Percentiles rank a stretch among this genome's conserved stretches.
Conservation (phyloP, 2,113 vertebrate genomes). For the Cranoglanis bouderius region DNA sequence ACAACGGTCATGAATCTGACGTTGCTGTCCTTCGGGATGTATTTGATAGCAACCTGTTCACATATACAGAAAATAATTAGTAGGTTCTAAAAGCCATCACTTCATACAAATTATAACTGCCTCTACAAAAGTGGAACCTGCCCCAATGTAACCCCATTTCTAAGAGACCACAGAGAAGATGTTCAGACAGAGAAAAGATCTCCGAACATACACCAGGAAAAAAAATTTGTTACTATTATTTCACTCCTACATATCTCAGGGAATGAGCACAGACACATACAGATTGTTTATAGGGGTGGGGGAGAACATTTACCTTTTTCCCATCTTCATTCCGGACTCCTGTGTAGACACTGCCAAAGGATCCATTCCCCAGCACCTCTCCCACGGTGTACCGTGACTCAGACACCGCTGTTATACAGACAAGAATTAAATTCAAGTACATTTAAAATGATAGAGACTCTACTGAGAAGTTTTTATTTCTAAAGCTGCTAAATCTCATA, state of each 20-base stretch:
- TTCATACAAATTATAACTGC: neutral
- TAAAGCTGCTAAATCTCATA: too few relatives aligned
- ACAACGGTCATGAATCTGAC: too few relatives aligned
- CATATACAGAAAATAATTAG: neutral
- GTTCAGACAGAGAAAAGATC: neutral
- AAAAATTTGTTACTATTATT: too few relatives aligned
- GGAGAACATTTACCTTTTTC: neutral
- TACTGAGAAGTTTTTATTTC: too few relatives aligned
- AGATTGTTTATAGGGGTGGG: neutral
- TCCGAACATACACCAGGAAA: too few relatives aligned
- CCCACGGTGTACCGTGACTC: too few relatives aligned
- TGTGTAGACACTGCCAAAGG: neutral
- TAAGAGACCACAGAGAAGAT: neutral
- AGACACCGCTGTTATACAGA: too few relatives aligned
- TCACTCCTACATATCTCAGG: too few relatives aligned
- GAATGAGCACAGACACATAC: too few relatives aligned
- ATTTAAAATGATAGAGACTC: too few relatives aligned
- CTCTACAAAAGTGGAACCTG: neutral
- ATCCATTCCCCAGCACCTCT: neutral
- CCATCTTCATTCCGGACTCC: neutral
- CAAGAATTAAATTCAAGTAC: too few relatives aligned
- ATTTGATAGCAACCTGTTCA: constrained; percentile 61
- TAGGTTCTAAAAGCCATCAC: neutral
- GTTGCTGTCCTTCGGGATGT: too few relatives aligned
- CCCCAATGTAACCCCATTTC: neutral